Evolutionary conservation across 2,113 vertebrate species (phyloP), one percentile per base, ranked within the genome.

Genomic region (Euleptes europaea): DNA sequence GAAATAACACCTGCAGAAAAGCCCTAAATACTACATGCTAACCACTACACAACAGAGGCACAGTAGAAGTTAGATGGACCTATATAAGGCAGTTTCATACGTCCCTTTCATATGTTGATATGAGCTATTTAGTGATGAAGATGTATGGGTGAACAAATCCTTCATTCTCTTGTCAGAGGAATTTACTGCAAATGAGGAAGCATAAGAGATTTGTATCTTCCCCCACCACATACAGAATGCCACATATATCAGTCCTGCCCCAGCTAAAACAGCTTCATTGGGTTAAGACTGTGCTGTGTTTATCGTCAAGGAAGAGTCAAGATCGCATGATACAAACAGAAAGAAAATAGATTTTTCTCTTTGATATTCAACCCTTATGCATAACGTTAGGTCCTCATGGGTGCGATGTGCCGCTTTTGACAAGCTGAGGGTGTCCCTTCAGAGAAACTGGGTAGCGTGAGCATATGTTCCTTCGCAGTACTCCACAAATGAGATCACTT

Each of bases 401-500:
- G 49, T 44, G 31, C 38, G 40, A 65, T 83, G 8, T 28, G 88
- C 87, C 89, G 91, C 71, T 89, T 88, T 84, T 69, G 60, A 86
- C 38, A 74, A 79, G 72, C 15, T 10, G 1, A 91, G 35, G 10
- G 79, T 67, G 35, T 35, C 60, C 19, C 79, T 93, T 89, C 77
- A 81, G 66, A 87, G 88, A 21, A 78, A 54, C 33, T 88, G 70
- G 72, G 3, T 65, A 31, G 60, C 60, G 33, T 47, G n/a, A 76
- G n/a, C 81, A 40, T 49, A 51, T 80, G 23, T 78, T 83, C 54
- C 90, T 69, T 87, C 75, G 35, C 72, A 87, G 82, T 28, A 80
- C 88, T 33, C 63, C 74, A 65, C 90, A 85, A 94, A 86, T 93
- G 70, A 92, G 88, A 90, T 85, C 78, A 87, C 89, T 92, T 86